Percentiles rank a stretch among this genome's conserved stretches.
These are phyloP conservation scores for Pyrgilauda ruficollis DNA, from an alignment of 2,113 vertebrate species.

Conservation along the genomic window DNA sequence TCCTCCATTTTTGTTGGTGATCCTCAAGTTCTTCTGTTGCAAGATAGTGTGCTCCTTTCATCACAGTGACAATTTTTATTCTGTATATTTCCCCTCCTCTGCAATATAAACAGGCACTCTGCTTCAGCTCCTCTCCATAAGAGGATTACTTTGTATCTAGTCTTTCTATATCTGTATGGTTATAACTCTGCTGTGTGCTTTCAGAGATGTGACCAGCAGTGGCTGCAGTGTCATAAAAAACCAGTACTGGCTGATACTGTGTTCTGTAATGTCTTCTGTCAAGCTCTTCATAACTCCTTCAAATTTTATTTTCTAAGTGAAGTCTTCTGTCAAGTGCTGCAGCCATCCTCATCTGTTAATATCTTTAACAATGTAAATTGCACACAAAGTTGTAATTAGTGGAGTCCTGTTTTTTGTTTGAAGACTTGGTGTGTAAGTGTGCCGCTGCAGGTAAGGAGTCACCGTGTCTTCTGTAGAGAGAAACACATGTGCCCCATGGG, in stretches of 20 bases:
- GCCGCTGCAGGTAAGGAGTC: background rate
- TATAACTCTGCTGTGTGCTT: background rate
- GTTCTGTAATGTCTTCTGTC: background rate
- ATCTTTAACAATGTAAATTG: background rate
- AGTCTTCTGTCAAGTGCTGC: background rate
- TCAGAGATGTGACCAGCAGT: background rate
- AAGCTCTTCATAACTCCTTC: background rate
- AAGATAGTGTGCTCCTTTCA: background rate
- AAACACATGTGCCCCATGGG: background rate
- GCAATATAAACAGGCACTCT: background rate
- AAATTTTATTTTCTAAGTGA: background rate
- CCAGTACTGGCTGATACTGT: rapidly evolving
- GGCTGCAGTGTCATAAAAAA: background rate
- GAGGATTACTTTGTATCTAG: background rate
- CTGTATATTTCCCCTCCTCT: background rate
- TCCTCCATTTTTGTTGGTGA: background rate
- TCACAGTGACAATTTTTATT: background rate
- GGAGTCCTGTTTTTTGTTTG: background rate
- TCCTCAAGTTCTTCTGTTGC: background rate
- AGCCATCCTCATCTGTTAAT: background rate
- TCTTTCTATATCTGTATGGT: background rate
- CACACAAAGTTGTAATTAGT: background rate
- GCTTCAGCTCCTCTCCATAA: background rate
- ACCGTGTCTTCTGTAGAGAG: background rate
- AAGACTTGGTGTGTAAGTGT: background rate